A percentile compares a stretch with the other conserved stretches of the same genome.
Evolutionary conservation across 1,140 invertebrate genomes (phyloP).

Genomic region (Potamilus streckersoni): DNA sequence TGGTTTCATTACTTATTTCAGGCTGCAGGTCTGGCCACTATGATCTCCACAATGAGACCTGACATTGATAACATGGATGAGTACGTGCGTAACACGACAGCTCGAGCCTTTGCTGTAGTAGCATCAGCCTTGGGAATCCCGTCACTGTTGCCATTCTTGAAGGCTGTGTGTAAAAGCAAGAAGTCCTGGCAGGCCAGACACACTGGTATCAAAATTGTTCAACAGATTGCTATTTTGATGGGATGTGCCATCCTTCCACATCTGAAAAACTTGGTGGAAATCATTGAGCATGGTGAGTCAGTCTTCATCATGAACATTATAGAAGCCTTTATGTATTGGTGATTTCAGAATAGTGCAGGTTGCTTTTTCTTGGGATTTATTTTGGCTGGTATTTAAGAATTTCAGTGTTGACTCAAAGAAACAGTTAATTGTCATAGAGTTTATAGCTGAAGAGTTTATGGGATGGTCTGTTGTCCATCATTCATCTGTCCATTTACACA

Average conservation of each 20-base stretch:
- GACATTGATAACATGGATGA: conserved; percentile 99
- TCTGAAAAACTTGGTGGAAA: conserved; percentile 97
- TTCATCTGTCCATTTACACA: no score
- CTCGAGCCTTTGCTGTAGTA: conserved; percentile 98
- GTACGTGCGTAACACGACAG: conserved; percentile 99
- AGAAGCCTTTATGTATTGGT: no score
- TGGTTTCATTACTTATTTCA: conserved; percentile 39
- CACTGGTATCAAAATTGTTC: conserved; percentile 99
- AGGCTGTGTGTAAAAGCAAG: conserved; percentile 99
- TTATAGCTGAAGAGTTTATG: no score
- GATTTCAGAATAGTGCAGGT: no score
- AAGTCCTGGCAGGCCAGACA: conserved; percentile 99
- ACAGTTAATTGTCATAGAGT: no score
- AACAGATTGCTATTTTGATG: conserved; percentile 99
- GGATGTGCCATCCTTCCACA: conserved; percentile 99
- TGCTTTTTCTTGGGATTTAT: no score
- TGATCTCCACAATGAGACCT: conserved; percentile 99
- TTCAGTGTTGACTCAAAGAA: no score
- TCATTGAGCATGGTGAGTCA: conserved; percentile 93
- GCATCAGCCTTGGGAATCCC: conserved; percentile 99
- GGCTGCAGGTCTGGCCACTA: conserved; percentile 99
- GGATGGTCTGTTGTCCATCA: no score
- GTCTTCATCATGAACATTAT: no score
- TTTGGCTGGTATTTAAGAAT: no score
- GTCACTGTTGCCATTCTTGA: conserved; percentile 96